Evolutionary conservation across 2,888 invertebrate species (phyloP).

Genomic region (Laspeyria flexula): DNA sequence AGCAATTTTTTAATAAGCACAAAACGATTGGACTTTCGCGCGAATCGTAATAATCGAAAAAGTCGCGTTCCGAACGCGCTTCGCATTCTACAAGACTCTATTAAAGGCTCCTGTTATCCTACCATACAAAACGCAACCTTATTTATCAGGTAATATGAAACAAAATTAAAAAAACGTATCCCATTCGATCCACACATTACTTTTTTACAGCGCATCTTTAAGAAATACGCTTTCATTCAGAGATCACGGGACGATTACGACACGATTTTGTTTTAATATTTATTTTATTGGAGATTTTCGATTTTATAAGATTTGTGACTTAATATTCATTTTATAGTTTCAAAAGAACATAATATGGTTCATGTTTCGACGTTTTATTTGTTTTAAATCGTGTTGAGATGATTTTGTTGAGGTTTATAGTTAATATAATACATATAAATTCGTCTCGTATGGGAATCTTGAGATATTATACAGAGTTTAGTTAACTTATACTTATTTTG

Average conservation of each 20-base stretch:
- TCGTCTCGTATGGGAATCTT: neutral
- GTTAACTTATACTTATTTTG: neutral
- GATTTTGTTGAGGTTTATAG: neutral
- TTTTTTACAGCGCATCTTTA: constrained; percentile 64
- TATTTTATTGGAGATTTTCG: constrained; percentile 24
- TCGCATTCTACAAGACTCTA: constrained; percentile 68
- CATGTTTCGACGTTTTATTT: constrained; percentile 15
- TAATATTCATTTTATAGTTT: constrained; percentile 21
- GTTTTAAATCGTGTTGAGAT: constrained; percentile 1
- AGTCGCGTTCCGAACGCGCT: constrained; percentile 62
- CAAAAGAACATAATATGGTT: constrained; percentile 7
- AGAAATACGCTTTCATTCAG: constrained; percentile 58
- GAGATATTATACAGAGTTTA: neutral
- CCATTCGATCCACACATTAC: constrained; percentile 42
- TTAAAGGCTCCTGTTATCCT: constrained; percentile 48
- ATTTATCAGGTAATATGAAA: neutral
- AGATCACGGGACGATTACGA: constrained; percentile 57
- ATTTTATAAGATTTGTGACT: constrained; percentile 19
- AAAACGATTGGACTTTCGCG: constrained; percentile 55
- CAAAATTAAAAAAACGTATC: neutral
- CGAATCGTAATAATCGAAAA: constrained; percentile 72
- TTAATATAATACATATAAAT: neutral
- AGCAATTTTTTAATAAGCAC: constrained; percentile 42
- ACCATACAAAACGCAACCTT: constrained; percentile 20
- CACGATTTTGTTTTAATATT: constrained; percentile 38